phyloP scores from a whole-genome alignment of 2,797 vertebrate species.

The Eutrigla gurnardus region DNA sequence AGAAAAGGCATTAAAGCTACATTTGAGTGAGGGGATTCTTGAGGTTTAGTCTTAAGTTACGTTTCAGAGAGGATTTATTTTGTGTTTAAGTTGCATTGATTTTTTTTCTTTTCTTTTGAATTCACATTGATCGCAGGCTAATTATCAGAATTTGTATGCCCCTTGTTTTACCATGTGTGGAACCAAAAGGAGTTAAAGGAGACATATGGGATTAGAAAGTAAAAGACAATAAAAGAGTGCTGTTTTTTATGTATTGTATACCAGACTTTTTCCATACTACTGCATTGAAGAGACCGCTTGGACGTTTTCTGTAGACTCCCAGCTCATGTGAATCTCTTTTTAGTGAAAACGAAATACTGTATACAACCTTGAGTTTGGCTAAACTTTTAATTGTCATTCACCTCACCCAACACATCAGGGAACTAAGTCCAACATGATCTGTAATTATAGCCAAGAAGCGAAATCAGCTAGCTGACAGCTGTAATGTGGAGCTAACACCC shows the following conservation, averaged over 20 bases:
- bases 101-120: conserved; percentile 3
- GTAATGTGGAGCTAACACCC: conserved; percentile 10
- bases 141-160: conserved; percentile 12
- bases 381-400: conserved; percentile 11
- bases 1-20: conserved; percentile 22
- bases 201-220: conserved; percentile 16
- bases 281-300: not conserved
- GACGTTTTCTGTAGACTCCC: not conserved
- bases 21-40: conserved; percentile 12
- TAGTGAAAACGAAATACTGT: not conserved
- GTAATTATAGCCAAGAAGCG: conserved; percentile 28
- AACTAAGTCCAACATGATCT: conserved; percentile 8
- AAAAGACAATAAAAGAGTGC: not conserved
- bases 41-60: conserved; percentile 22
- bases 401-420: conserved; percentile 2
- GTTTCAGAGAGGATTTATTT: conserved; percentile 47
- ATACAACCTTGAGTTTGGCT: not conserved
- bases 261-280: conserved; percentile 1
- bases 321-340: conserved; percentile 9
- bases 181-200: not conserved
- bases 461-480: conserved; percentile 16
- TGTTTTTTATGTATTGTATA: not conserved
- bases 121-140: conserved; percentile 19
- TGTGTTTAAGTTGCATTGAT: conserved; percentile 12
- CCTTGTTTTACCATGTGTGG: conserved; percentile 20